Conservation (phyloP, 2,113 vertebrate genomes). For the Stictonetta naevosa region DNA sequence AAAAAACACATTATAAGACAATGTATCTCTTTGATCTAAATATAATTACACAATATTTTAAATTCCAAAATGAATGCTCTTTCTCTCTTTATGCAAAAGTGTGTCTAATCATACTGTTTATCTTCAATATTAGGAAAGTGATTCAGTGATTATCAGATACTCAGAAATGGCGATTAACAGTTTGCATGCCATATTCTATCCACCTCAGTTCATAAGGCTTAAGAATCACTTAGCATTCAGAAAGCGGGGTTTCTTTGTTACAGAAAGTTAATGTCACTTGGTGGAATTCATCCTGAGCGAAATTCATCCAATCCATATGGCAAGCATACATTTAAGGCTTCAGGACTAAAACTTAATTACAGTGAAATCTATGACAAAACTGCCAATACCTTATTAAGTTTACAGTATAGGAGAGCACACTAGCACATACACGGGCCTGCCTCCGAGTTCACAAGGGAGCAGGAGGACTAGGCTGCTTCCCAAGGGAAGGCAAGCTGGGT, state of each 20-base stretch:
- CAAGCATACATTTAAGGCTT: neutral
- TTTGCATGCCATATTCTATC: neutral
- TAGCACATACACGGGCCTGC: neutral
- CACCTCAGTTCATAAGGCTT: neutral
- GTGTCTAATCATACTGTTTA: neutral
- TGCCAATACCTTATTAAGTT: neutral
- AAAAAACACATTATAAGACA: fast-evolving
- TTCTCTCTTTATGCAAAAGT: neutral
- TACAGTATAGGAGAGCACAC: neutral
- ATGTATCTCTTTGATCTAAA: neutral
- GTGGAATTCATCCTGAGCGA: neutral
- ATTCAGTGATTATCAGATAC: neutral
- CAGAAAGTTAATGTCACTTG: neutral
- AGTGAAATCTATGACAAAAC: neutral
- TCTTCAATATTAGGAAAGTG: neutral
- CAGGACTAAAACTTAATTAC: neutral
- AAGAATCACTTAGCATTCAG: neutral
- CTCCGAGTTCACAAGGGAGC: neutral
- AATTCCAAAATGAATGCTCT: neutral
- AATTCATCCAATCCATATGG: neutral
- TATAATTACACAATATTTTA: neutral
- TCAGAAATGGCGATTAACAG: neutral
- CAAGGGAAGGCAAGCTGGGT: neutral
- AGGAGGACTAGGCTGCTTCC: neutral
- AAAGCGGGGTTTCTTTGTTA: neutral